Base-by-base conservation (phyloP, 1,140 invertebrate genomes). In the Harlomillsia oculata region DNA sequence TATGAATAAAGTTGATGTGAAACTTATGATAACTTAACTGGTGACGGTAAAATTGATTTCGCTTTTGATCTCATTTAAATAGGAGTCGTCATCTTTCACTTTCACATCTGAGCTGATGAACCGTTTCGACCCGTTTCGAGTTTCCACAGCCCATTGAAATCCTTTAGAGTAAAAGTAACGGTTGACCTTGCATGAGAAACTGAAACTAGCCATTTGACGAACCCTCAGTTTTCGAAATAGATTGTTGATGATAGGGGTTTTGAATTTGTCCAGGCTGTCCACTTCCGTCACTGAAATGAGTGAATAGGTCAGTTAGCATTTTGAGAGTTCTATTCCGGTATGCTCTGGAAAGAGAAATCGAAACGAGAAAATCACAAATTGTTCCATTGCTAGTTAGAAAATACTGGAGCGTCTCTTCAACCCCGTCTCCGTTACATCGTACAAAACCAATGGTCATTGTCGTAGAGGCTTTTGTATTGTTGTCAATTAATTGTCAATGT, bases 91-190 rank as follows among this genome's bases (percentile, higher is more conserved):
- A 29, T 56, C 54, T 2, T 48, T n/a, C 1, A 50, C 26, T 56
- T 56, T 56, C 13, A 36, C n/a, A 32, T 56, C 54, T 56, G 13
- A 4, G 25, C 2, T 18, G 8, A 58, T 44, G 30, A 58, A 52
- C 23, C 25, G 51, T 36, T 45, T 51, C 18, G 39, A 30, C 23
- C 56, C 56, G 23, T 52, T 45, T n/a, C 28, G 45, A 18, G 50
- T 58, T 39, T 58, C 56, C 16, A 58, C 39, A 18, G 56, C 56
- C 56, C 56, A 58, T 30, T 58, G 48, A 36, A 58, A 58, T 37
- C 56, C 56, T 45, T 52, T 45, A 5, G 56, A 58, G 43, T 58
- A 58, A 52, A 52, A 58, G 32, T 58, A 58, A n/a, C 40, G 26
- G 20, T 30, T 58, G 1, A 41, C 56, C 39, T 41, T 44, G 23